Percentiles rank a stretch among this genome's conserved stretches.
phyloP scores from a whole-genome alignment of 2,797 vertebrate species.

The Epinephelus coioides region DNA sequence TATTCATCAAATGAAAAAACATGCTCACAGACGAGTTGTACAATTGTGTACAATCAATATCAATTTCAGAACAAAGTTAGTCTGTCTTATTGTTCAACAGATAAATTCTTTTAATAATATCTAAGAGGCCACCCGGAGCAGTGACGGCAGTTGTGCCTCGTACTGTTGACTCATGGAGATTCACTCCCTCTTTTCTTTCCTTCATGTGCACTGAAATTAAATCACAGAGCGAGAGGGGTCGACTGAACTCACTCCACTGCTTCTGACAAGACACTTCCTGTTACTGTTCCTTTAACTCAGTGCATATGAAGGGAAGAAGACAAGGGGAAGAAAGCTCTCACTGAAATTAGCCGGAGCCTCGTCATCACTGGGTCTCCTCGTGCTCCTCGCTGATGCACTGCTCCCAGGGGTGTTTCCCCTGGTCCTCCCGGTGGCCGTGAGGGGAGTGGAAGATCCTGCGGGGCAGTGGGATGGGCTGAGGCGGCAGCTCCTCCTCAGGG shows the following conservation, averaged over 20 bases:
- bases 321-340: constrained; percentile 44
- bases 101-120: constrained; percentile 52
- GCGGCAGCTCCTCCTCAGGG: constrained; percentile 90
- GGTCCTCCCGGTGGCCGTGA: constrained; percentile 91
- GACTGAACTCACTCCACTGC: neutral
- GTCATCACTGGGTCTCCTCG: constrained; percentile 78
- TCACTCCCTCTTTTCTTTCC: constrained; percentile 50
- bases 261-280: constrained; percentile 15
- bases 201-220: constrained; percentile 67
- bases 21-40: constrained; percentile 86
- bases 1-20: constrained; percentile 81
- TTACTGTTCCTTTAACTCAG: constrained; percentile 36
- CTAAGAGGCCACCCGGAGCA: constrained; percentile 60
- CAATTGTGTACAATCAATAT: constrained; percentile 81
- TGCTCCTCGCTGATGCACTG: constrained; percentile 95
- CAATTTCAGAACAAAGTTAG: constrained; percentile 74
- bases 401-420: constrained; percentile 95
- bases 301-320: constrained; percentile 70
- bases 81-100: constrained; percentile 55
- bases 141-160: constrained; percentile 62
- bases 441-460: constrained; percentile 94
- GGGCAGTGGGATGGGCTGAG: constrained; percentile 93
- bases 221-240: constrained; percentile 9
- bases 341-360: constrained; percentile 40
- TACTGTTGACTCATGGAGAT: constrained; percentile 23